These are phyloP conservation scores for Mirounga angustirostris DNA, from an alignment of 2,113 vertebrate genomes.

Conservation along the genomic window DNA sequence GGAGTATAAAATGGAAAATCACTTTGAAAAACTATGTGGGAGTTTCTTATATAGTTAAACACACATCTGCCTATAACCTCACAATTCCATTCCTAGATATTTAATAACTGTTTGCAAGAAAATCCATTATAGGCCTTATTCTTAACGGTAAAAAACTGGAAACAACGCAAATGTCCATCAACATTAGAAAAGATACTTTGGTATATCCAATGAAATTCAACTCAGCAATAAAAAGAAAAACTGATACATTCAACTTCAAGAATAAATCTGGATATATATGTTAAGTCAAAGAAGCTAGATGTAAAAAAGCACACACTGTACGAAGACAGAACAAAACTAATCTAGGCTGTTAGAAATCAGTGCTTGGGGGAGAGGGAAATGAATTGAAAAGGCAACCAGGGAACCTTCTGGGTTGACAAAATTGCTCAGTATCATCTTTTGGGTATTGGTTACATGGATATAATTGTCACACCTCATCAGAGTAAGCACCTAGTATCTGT, in stretches of 20 bases:
- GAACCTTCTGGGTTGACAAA: not conserved
- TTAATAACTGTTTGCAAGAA: not conserved
- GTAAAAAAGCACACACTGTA: not conserved
- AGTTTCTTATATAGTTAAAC: not conserved
- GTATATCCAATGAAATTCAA: not conserved
- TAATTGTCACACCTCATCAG: not conserved
- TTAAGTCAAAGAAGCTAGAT: not conserved
- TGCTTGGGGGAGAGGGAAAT: not conserved
- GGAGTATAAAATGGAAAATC: not conserved
- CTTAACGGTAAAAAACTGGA: not conserved
- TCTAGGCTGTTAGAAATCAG: not conserved
- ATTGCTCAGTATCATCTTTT: not conserved
- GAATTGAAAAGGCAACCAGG: not conserved
- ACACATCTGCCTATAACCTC: conserved; percentile 11
- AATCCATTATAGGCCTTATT: not conserved
- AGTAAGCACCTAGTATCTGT: not conserved
- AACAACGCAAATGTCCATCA: not conserved
- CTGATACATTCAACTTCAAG: not conserved
- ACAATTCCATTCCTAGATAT: not conserved
- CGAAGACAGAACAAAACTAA: not conserved
- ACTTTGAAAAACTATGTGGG: not conserved
- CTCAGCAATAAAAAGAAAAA: conserved; percentile 37
- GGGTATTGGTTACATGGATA: not conserved
- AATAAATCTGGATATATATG: not conserved
- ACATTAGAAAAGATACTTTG: not conserved